These are phyloP conservation scores for Grantiella picta DNA, from an alignment of 2,113 vertebrate genomes.

Conservation along the genomic window DNA sequence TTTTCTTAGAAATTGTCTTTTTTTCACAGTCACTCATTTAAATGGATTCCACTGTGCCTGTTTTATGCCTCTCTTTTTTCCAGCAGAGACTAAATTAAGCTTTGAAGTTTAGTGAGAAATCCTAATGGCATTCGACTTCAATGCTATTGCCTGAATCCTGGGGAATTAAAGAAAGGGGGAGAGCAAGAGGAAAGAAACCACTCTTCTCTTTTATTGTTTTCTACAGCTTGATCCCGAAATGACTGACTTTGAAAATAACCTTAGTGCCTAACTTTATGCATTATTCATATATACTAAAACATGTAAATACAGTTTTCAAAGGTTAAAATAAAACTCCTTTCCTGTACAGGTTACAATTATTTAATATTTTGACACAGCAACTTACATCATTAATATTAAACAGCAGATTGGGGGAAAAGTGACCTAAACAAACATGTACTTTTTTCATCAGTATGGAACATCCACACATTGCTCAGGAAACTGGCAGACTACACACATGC, in stretches of 20 bases:
- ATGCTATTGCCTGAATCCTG: background rate
- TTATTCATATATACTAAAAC: conserved; percentile 56
- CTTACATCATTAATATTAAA: conserved; percentile 52
- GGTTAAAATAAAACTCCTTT: conserved; percentile 54
- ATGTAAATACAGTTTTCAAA: conserved; percentile 52
- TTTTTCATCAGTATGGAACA: background rate
- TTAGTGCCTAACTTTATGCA: background rate
- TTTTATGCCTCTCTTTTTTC: conserved; percentile 26
- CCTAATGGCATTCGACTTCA: background rate
- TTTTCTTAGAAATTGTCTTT: background rate
- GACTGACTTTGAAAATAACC: conserved; percentile 62
- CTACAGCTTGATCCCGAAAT: background rate
- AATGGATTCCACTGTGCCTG: conserved; percentile 11
- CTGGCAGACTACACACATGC: background rate
- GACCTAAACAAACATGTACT: background rate
- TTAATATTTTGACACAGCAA: conserved; percentile 39
- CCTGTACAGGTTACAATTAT: background rate
- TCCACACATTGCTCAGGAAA: background rate
- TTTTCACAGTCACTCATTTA: conserved; percentile 4
- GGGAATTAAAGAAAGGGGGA: background rate
- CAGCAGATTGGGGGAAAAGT: background rate
- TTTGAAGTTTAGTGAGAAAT: conserved; percentile 54
- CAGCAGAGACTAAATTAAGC: conserved; percentile 47
- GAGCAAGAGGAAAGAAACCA: background rate
- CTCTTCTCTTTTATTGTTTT: background rate